A percentile compares a stretch with the other conserved stretches of the same genome.
Evolutionary conservation across 2,888 invertebrate genomes (phyloP).

Genomic region (Isoperla grammatica): DNA sequence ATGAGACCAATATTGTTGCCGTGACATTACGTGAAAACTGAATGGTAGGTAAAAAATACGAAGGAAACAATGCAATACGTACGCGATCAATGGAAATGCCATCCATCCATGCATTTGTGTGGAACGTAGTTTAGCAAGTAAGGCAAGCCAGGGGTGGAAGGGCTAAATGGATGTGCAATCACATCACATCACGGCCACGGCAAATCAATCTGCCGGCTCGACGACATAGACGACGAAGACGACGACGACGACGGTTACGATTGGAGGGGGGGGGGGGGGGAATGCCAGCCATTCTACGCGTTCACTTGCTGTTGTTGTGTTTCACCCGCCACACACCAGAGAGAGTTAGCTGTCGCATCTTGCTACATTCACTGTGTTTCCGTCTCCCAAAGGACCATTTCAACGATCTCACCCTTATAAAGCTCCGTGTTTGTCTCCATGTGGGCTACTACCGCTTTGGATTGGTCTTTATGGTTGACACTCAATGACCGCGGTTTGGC

Average conservation of each 20-base stretch:
- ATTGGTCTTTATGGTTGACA: too few relatives aligned
- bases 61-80: too few relatives aligned
- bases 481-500: too few relatives aligned
- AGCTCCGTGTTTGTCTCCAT: too few relatives aligned
- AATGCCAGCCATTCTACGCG: conserved; percentile 1
- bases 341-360: conserved; percentile 22
- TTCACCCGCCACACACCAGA: conserved; percentile 20
- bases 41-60: too few relatives aligned
- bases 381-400: conserved; percentile 21
- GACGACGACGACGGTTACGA: conserved; percentile 1
- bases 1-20: too few relatives aligned
- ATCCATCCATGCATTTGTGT: too few relatives aligned
- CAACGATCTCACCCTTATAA: not conserved
- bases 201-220: conserved; percentile 24
- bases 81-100: too few relatives aligned
- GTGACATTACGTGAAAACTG: too few relatives aligned
- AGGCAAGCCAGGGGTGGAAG: conserved; percentile 4
- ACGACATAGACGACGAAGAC: not conserved
- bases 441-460: too few relatives aligned
- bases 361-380: conserved; percentile 16
- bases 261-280: not conserved
- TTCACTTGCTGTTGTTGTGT: conserved; percentile 21
- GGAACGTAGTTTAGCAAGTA: too few relatives aligned
- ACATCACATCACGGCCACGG: conserved; percentile 25
- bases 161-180: conserved; percentile 26